Base-by-base conservation (phyloP, 2,888 invertebrate genomes). In the Watsonalla binaria region DNA sequence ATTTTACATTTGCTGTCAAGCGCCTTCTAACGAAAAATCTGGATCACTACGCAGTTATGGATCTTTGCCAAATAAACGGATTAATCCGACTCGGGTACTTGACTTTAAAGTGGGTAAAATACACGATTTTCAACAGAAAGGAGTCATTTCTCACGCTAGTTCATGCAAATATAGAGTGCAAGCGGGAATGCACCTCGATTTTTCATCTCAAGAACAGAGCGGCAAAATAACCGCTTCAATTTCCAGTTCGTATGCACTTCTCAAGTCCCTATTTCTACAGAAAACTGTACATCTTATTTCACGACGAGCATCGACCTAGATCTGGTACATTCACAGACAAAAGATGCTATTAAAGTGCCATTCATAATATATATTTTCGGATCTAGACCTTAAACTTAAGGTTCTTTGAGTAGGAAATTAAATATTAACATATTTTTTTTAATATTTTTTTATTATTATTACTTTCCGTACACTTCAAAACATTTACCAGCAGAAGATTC, bases 291-390 rank as follows among this genome's bases (percentile, higher is more conserved):
- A 68, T 72, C 70, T 69, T 72, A 66, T 72, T 69, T 60, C 63
- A 58, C 63, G 67, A 58, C 63, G 67, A 65, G 66, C 72, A 69
- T 62, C 62, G 72, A 68, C 72, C 73, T 68, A 74, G 61, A 69
- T 74, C 59, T 54, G 47, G 42, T 42, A 42, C 11, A 11, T 42
- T 37, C 9, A 37, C 9, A 4, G 9, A 37, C 37, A 37, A 37
- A 37, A 37, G 5, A 37, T 9, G 61, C 65, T 66, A 66, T 66
- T 70, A 58, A 60, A 62, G 15, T 51, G 9, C 37, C 11, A 42
- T 42, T 42, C 42, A 42, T 42, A 42, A 5, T 42, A 11, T 42
- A 11, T 42, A 2, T 24, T 24, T 24, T 24, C 24, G 24, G 4
- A 24, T 2, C 2, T 24, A 24, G 24, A 24, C 24, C 24, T 24